phyloP scores from a whole-genome alignment of 2,888 invertebrate species.

The Acheta domesticus region DNA sequence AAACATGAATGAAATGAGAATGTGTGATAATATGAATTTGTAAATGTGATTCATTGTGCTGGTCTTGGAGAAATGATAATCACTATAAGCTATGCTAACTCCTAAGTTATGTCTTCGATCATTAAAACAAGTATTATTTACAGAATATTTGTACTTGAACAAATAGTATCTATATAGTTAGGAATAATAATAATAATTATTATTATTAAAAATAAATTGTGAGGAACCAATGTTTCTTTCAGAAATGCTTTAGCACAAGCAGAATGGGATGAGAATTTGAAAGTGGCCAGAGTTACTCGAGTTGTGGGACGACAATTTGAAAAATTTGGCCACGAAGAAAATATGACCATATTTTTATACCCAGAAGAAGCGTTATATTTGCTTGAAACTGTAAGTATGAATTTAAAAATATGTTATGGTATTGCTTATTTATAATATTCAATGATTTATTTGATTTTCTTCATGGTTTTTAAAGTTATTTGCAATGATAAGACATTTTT shows the following conservation, averaged over 20 bases:
- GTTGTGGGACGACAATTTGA: conserved; percentile 57
- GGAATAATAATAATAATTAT: not conserved
- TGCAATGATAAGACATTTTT: too few species aligned
- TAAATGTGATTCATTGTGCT: too few species aligned
- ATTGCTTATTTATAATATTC: too few species aligned
- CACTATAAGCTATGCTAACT: too few species aligned
- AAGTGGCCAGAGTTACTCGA: conserved; percentile 55
- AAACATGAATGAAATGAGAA: too few species aligned
- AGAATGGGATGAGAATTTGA: conserved; percentile 54
- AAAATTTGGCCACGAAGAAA: conserved; percentile 53
- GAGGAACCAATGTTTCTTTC: conserved; percentile 8
- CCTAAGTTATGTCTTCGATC: too few species aligned
- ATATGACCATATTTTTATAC: conserved; percentile 52
- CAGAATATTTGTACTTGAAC: not conserved
- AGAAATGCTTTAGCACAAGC: conserved; percentile 55
- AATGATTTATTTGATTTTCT: too few species aligned
- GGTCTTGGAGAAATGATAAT: too few species aligned
- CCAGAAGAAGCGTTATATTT: conserved; percentile 66
- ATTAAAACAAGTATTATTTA: too few species aligned
- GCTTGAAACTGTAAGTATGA: conserved; percentile 59
- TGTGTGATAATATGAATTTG: too few species aligned
- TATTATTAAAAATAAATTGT: not conserved
- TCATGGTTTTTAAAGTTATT: too few species aligned
- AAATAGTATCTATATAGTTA: not conserved
- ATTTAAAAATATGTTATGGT: too few species aligned